Conservation (phyloP, 2,113 vertebrate species). For the Ploceus nigricollis region DNA sequence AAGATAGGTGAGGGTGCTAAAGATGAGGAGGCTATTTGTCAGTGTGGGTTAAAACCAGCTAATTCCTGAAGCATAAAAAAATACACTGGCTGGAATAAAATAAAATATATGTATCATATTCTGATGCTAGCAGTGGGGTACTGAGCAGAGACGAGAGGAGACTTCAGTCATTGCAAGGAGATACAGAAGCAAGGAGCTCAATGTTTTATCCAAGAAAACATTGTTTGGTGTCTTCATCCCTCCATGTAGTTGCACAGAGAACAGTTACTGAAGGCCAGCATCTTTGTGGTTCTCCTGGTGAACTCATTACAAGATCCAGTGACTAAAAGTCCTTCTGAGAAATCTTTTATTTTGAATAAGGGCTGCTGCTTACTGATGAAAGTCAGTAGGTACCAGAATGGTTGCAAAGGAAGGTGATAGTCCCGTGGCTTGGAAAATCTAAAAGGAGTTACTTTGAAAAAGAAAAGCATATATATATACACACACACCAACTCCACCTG, state of each 20-base stretch:
- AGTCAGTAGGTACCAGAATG: background rate
- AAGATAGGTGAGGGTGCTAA: background rate
- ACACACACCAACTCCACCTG: accelerated
- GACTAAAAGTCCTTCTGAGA: background rate
- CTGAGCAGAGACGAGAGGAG: background rate
- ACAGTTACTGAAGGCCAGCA: background rate
- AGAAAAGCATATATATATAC: background rate
- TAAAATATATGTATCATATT: background rate
- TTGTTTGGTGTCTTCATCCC: background rate
- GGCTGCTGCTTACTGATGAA: background rate
- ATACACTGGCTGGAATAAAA: background rate
- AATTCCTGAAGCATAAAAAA: background rate
- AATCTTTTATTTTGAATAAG: background rate
- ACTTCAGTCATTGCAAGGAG: background rate
- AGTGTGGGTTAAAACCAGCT: background rate
- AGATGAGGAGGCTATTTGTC: background rate
- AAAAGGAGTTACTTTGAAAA: background rate
- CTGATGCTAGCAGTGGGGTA: accelerated
- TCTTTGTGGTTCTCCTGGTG: background rate
- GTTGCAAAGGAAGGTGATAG: background rate
- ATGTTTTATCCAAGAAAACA: background rate
- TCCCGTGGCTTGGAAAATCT: background rate
- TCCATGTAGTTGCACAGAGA: background rate
- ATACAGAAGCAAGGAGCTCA: background rate
- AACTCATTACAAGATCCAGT: background rate